These are phyloP conservation scores for Sylvilagus bachmani DNA, from an alignment of 2,113 vertebrate species.

Conservation along the genomic window DNA sequence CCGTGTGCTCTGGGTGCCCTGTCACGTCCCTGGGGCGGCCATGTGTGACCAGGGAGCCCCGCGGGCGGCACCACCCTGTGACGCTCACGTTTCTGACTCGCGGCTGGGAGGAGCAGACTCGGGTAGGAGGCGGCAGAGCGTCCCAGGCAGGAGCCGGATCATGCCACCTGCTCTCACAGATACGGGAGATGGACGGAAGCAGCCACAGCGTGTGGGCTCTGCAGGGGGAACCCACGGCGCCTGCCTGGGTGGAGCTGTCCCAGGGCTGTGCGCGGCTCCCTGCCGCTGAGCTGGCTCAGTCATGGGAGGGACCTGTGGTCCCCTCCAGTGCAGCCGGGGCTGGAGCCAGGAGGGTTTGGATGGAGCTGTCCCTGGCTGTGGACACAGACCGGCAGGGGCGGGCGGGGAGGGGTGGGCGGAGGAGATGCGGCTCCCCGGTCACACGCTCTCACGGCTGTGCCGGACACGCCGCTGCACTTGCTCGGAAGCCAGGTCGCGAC, in stretches of 20 bases:
- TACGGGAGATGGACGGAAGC: not conserved
- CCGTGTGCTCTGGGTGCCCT: not conserved
- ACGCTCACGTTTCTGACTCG: not conserved
- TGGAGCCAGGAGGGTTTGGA: no score
- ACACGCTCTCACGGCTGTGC: not conserved
- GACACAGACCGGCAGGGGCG: not conserved
- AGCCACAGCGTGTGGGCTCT: fast-evolving
- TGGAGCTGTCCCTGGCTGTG: no score
- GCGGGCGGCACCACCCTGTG: no score
- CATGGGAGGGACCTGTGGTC: not conserved
- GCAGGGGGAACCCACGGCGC: fast-evolving
- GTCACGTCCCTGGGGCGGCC: not conserved
- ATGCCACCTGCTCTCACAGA: no score
- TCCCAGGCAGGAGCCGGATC: no score
- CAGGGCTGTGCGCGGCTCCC: no score
- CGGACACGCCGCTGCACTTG: no score
- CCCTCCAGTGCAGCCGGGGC: not conserved
- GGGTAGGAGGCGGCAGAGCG: no score
- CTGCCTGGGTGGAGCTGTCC: not conserved
- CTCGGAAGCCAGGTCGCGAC: no score
- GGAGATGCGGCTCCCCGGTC: not conserved
- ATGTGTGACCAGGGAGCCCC: not conserved
- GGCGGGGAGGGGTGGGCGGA: not conserved
- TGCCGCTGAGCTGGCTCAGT: no score
- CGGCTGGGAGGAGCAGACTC: not conserved